These are phyloP conservation scores for Spilarctia lutea DNA, from an alignment of 2,888 invertebrate species.

Conservation along the genomic window DNA sequence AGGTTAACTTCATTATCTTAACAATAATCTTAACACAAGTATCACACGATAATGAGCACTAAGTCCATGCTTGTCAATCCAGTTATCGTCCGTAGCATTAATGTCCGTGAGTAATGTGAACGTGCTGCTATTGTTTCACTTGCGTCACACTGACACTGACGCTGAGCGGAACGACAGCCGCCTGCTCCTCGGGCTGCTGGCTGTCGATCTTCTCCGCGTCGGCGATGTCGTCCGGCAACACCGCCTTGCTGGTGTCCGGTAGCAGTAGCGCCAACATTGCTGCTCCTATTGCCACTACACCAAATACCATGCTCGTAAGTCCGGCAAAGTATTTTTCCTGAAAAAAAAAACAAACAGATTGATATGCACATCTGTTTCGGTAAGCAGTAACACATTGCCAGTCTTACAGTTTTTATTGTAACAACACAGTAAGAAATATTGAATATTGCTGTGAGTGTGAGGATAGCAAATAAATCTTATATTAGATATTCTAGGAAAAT, in stretches of 20 bases:
- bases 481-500: background rate
- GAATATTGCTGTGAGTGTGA: background rate
- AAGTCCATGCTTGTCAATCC: conserved; percentile 3
- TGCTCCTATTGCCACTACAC: conserved; percentile 70
- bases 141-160: conserved; percentile 15
- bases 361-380: background rate
- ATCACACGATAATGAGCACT: conserved; percentile 22
- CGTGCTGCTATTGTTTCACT: conserved; percentile 4
- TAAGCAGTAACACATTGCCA: background rate
- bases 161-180: background rate
- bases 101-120: background rate
- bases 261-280: conserved; percentile 70
- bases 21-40: conserved; percentile 14
- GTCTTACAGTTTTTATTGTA: background rate
- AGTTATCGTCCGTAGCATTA: background rate
- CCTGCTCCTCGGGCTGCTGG: conserved; percentile 8
- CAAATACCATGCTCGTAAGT: conserved; percentile 74
- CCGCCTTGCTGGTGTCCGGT: conserved; percentile 72
- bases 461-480: background rate
- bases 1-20: background rate
- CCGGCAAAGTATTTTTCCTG: conserved; percentile 75
- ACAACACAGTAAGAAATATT: background rate
- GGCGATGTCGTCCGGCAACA: conserved; percentile 69
- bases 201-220: conserved; percentile 71
- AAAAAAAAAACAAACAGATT: conserved; percentile 19